A percentile compares a stretch with the other conserved stretches of the same genome.
These are phyloP conservation scores for Tricholauxania praeusta DNA, from an alignment of 2,888 invertebrate genomes.

Conservation along the genomic window DNA sequence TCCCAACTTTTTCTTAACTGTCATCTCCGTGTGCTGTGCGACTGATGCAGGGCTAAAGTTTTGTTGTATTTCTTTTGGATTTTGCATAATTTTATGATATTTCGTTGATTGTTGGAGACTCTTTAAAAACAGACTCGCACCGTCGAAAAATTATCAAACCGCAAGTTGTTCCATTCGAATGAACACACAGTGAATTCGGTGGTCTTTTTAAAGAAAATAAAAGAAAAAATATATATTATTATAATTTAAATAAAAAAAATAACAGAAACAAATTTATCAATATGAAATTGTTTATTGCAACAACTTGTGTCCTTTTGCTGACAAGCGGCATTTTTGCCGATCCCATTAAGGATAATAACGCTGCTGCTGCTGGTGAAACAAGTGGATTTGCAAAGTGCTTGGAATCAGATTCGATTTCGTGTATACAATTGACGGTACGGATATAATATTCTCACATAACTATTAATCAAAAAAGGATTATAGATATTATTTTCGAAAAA, in stretches of 20 bases:
- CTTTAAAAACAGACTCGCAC: slow-evolving; percentile 68
- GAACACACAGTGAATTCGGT: slow-evolving; percentile 67
- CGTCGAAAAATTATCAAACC: slow-evolving; percentile 69
- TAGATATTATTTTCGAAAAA: slow-evolving; percentile 35
- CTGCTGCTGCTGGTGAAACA: slow-evolving; percentile 31
- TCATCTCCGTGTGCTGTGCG: background rate
- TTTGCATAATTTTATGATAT: slow-evolving; percentile 58
- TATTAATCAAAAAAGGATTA: slow-evolving; percentile 43
- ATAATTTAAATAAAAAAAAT: slow-evolving; percentile 20
- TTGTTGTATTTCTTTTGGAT: slow-evolving; percentile 43
- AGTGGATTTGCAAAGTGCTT: slow-evolving; percentile 71
- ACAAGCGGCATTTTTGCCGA: slow-evolving; percentile 61
- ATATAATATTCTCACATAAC: slow-evolving; percentile 52
- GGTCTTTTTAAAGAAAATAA: slow-evolving; percentile 50
- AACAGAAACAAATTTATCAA: slow-evolving; percentile 40
- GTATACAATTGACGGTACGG: slow-evolving; percentile 73
- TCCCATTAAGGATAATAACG: slow-evolving; percentile 57
- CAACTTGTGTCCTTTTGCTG: slow-evolving; percentile 62
- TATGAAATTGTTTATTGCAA: slow-evolving; percentile 65
- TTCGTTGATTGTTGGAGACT: slow-evolving; percentile 61
- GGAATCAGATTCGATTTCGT: slow-evolving; percentile 74
- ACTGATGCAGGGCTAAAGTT: slow-evolving; percentile 11
- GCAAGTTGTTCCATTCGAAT: slow-evolving; percentile 69
- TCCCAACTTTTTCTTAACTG: too few species aligned
- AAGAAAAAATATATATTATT: slow-evolving; percentile 7